Percentiles rank a stretch among this genome's conserved stretches.
Evolutionary conservation across 2,113 vertebrate genomes (phyloP).

Genomic region (Telmatochromis sp.): DNA sequence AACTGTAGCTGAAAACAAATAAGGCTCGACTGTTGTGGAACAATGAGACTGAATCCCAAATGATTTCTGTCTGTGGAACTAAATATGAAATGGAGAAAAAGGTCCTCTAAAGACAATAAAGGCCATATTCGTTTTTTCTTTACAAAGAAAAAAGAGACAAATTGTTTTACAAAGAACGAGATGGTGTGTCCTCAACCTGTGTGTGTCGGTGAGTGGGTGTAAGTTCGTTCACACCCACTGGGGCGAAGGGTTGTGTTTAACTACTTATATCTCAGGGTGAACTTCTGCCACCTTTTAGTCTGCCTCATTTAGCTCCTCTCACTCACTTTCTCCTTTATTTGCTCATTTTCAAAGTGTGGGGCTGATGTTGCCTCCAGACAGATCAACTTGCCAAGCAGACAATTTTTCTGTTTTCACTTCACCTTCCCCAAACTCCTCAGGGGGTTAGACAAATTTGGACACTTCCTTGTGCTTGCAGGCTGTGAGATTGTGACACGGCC

Average conservation of each 20-base stretch:
- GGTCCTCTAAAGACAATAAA: not conserved
- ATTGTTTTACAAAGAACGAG: not conserved
- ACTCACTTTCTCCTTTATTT: not conserved
- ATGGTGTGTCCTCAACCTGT: not conserved
- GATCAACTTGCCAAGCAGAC: not conserved
- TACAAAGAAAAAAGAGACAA: not conserved
- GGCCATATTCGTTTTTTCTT: accelerated
- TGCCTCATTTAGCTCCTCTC: not conserved
- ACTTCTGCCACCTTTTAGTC: not conserved
- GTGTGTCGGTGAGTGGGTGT: not conserved
- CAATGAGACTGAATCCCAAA: not conserved
- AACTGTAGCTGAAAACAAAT: not conserved
- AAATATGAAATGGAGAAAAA: not conserved
- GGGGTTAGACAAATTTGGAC: not conserved
- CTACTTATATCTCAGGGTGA: not conserved
- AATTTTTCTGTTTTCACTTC: not conserved
- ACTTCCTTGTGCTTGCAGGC: not conserved
- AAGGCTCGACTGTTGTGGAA: not conserved
- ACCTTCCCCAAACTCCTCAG: not conserved
- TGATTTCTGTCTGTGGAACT: not conserved
- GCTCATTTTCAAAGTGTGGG: not conserved
- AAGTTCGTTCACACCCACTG: not conserved
- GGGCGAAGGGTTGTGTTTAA: not conserved
- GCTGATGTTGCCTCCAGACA: not conserved
- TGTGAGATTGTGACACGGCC: not conserved